These are phyloP conservation scores for Mesocricetus auratus DNA, from an alignment of 2,113 vertebrate genomes.

Conservation along the genomic window DNA sequence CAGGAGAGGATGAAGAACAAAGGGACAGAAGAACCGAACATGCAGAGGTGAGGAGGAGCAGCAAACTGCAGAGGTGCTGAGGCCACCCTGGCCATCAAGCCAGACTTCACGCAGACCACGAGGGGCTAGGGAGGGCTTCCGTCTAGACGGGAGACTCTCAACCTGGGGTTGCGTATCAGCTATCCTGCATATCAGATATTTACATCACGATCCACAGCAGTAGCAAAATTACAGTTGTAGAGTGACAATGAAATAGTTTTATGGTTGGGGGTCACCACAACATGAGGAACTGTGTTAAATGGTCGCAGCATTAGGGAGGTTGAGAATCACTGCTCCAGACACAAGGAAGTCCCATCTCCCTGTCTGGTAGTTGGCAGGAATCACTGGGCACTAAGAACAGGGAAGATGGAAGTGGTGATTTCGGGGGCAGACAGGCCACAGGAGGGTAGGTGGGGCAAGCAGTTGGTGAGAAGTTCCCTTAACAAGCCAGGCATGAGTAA, in stretches of 20 bases:
- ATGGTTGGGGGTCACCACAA: not conserved
- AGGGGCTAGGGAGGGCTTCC: not conserved
- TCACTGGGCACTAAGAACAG: fast-evolving
- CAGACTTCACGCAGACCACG: not conserved
- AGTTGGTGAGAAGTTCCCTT: not conserved
- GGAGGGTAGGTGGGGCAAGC: not conserved
- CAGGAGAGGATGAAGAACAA: not conserved
- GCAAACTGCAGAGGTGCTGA: not conserved
- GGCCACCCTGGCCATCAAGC: too few relatives aligned
- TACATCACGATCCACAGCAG: not conserved
- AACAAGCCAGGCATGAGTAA: not conserved
- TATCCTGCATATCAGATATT: not conserved
- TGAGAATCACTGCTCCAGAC: not conserved
- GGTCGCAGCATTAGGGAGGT: not conserved
- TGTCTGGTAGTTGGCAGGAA: not conserved
- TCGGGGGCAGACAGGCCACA: not conserved
- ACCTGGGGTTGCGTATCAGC: not conserved
- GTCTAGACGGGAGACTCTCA: not conserved
- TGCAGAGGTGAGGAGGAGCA: not conserved
- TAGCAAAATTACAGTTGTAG: not conserved
- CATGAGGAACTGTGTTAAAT: not conserved
- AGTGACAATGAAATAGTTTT: not conserved
- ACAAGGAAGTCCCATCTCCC: not conserved
- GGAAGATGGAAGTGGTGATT: not conserved
- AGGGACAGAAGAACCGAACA: fast-evolving